A percentile compares a stretch with the other conserved stretches of the same genome.
Conservation (phyloP, 2,888 invertebrate genomes). For the Aphidius colemani region DNA sequence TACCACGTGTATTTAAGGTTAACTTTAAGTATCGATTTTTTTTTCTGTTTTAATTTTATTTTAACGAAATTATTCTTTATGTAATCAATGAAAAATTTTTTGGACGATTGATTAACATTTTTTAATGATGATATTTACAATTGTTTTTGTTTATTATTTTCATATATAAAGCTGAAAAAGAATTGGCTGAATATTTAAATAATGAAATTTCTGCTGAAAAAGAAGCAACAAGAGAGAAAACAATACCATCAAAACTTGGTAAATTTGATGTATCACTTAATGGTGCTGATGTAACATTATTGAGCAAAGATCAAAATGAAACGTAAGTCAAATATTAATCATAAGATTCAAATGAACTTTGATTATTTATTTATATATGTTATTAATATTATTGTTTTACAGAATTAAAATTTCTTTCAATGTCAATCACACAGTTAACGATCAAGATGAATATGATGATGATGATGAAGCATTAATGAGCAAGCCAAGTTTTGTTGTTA, state of each 20-base stretch:
- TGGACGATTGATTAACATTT: background rate
- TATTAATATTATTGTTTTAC: conserved; percentile 38
- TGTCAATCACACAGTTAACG: conserved; percentile 93
- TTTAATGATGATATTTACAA: too few species aligned
- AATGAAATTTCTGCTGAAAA: conserved; percentile 94
- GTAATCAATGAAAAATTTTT: background rate
- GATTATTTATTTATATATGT: conserved; percentile 1
- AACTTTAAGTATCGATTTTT: background rate
- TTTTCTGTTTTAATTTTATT: conserved; percentile 6
- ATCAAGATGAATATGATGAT: too few species aligned
- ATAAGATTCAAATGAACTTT: background rate
- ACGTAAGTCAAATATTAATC: conserved; percentile 62
- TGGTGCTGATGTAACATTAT: conserved; percentile 84
- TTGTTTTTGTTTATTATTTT: conserved; percentile 21
- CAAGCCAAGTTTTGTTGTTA: conserved; percentile 89
- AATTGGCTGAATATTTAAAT: conserved; percentile 86
- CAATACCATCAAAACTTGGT: conserved; percentile 75
- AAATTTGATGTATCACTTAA: conserved; percentile 81
- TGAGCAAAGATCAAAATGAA: conserved; percentile 75
- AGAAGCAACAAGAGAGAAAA: conserved; percentile 77
- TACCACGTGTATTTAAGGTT: conserved; percentile 15
- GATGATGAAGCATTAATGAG: conserved; percentile 82
- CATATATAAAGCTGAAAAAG: conserved; percentile 72
- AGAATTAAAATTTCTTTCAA: conserved; percentile 84
- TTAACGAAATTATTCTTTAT: conserved; percentile 5